Evolutionary conservation across 2,888 invertebrate genomes (phyloP), one percentile per base, ranked within the genome.

Genomic region (Tricholauxania praeusta): DNA sequence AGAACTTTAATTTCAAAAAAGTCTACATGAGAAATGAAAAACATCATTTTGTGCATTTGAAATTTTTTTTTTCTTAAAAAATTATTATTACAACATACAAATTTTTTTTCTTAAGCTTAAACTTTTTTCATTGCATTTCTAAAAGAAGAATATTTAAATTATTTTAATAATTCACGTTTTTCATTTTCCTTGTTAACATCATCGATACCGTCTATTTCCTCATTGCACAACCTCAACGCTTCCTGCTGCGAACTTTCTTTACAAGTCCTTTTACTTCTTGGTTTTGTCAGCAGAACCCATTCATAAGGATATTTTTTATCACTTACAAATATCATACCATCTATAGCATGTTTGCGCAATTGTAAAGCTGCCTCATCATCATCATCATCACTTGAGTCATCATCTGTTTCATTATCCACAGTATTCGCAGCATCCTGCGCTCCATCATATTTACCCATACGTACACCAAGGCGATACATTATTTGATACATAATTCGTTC

Each of bases 401-500:
- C n/a, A 17, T 57, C 57, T 22, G 19, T 12, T 57, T 57, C 28
- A 57, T 17, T 57, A 28, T 57, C 12, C 39, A 12, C n/a, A n/a
- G n/a, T n/a, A n/a, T n/a, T n/a, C n/a, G n/a, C n/a, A 15, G 55
- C 57, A 57, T 57, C 19, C 12, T 19, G 19, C 14, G 19, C 39
- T 39, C n/a, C 19, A 57, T 53, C 12, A 17, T 53, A 66, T 39
- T 53, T 66, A 10, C 66, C 52, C n/a, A n/a, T 53, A 8, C 67
- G 67, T 19, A 55, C 14, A n/a, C 47, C 67, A 12, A 67, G 12
- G 48, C 57, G 59, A 22, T 59, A 68, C 57, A 59, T 49, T 12
- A 57, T 22, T 17, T 59, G 49, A 59, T 47, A 68, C 57, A 57
- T 68, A 19, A 59, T 49, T n/a, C n/a, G 8, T 59, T 68, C 68